Conservation (phyloP, 92 coral and sea anemone species). For the Anthopleura xanthogrammica region DNA sequence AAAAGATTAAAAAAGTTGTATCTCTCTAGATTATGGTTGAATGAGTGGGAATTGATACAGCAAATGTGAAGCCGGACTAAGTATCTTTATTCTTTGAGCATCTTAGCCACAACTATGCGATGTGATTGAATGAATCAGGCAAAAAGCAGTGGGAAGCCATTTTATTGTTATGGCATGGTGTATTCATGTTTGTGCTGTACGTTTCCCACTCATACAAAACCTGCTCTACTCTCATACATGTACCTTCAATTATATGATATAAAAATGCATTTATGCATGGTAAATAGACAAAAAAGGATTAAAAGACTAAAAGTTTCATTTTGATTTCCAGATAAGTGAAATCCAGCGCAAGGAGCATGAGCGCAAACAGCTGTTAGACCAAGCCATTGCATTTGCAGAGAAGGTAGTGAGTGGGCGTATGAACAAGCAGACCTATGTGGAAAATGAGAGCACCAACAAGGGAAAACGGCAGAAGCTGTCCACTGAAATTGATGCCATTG, state of each 20-base stretch:
- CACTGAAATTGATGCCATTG: constrained; percentile 81
- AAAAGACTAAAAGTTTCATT: neutral
- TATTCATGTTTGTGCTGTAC: too few relatives aligned
- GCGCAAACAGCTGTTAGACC: constrained; percentile 82
- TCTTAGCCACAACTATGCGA: too few relatives aligned
- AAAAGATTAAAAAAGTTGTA: neutral
- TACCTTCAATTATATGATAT: too few relatives aligned
- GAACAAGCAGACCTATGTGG: constrained; percentile 90
- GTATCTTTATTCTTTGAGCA: too few relatives aligned
- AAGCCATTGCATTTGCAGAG: constrained; percentile 89
- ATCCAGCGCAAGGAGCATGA: constrained; percentile 95
- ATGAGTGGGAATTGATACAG: too few relatives aligned
- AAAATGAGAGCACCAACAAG: constrained; percentile 73
- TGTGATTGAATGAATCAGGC: too few relatives aligned
- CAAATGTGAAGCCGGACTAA: too few relatives aligned
- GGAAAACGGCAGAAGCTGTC: constrained; percentile 85
- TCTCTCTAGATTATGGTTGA: neutral
- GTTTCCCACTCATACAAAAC: too few relatives aligned
- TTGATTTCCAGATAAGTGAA: constrained; percentile 65
- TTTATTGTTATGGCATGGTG: too few relatives aligned
- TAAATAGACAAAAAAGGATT: neutral
- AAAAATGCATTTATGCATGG: neutral
- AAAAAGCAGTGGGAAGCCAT: too few relatives aligned
- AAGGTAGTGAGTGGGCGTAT: constrained; percentile 89
- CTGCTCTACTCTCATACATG: too few relatives aligned